Percentiles rank a stretch among this genome's conserved stretches.
These are phyloP conservation scores for Acanthosoma haemorrhoidale DNA, from an alignment of 2,888 invertebrate species.

Conservation along the genomic window DNA sequence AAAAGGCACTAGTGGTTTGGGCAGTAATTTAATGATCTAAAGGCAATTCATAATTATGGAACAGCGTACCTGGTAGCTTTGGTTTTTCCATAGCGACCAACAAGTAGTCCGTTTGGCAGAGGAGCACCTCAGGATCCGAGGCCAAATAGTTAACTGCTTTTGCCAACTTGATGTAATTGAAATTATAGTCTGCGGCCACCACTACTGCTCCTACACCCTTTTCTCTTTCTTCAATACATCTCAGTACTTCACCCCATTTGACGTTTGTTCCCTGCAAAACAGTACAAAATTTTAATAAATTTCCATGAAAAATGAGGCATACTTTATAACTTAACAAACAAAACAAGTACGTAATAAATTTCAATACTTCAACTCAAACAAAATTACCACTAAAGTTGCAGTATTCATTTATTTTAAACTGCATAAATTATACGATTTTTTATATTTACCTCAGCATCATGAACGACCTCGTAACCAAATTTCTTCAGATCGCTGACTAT, in stretches of 20 bases:
- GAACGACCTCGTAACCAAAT: background rate
- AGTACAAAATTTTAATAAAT: too few relatives aligned
- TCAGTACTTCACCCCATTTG: background rate
- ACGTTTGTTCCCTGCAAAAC: background rate
- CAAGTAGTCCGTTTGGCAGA: background rate
- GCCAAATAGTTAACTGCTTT: background rate
- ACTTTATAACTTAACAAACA: too few relatives aligned
- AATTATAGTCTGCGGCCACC: background rate
- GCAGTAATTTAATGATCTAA: too few relatives aligned
- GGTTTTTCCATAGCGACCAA: background rate
- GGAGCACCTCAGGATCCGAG: background rate
- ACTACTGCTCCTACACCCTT: conserved; percentile 7
- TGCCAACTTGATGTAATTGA: background rate
- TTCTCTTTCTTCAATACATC: background rate
- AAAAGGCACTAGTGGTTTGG: too few relatives aligned
- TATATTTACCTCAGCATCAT: background rate
- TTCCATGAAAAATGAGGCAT: too few relatives aligned
- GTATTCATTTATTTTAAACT: too few relatives aligned
- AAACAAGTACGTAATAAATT: too few relatives aligned
- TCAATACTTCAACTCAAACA: too few relatives aligned
- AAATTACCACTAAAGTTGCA: too few relatives aligned
- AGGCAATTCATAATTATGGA: too few relatives aligned
- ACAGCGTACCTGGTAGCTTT: background rate
- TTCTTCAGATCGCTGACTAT: background rate
- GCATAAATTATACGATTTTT: too few relatives aligned